These are phyloP conservation scores for Aphaenogaster ashmeadi DNA, from an alignment of 1,140 invertebrate genomes.

Conservation along the genomic window DNA sequence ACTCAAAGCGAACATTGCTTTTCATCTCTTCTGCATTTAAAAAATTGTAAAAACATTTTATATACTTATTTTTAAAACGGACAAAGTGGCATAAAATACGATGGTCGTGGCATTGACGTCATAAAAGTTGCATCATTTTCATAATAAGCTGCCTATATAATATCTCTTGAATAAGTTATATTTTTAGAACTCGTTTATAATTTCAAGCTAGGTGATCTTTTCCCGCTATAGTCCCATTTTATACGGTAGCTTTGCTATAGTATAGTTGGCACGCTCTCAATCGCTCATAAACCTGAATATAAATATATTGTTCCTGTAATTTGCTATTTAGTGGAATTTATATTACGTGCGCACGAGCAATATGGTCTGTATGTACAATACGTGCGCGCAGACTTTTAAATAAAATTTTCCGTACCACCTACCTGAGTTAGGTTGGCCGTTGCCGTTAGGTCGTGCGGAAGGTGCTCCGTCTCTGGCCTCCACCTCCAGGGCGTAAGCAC, in stretches of 20 bases:
- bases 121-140: background rate
- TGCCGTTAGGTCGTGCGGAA: conserved; percentile 96
- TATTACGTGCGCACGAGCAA: background rate
- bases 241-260: background rate
- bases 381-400: background rate
- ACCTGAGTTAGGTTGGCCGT: conserved; percentile 97
- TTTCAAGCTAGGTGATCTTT: background rate
- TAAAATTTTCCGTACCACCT: conserved; percentile 81
- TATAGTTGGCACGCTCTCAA: background rate
- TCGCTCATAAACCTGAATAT: background rate
- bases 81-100: background rate
- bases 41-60: background rate
- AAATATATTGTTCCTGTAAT: conserved; percentile 5
- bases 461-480: conserved; percentile 97
- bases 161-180: background rate
- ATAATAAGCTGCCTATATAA: background rate
- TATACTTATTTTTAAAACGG: background rate
- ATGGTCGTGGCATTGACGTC: background rate
- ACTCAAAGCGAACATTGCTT: background rate
- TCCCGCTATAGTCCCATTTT: background rate
- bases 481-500: conserved; percentile 97
- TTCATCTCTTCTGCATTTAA: background rate
- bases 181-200: background rate
- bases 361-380: background rate
- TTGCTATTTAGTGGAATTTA: conserved; percentile 24